Percentiles rank a stretch among this genome's conserved stretches.
phyloP scores from a whole-genome alignment of 2,888 invertebrate genomes.

The Sarcophaga subvicina region DNA sequence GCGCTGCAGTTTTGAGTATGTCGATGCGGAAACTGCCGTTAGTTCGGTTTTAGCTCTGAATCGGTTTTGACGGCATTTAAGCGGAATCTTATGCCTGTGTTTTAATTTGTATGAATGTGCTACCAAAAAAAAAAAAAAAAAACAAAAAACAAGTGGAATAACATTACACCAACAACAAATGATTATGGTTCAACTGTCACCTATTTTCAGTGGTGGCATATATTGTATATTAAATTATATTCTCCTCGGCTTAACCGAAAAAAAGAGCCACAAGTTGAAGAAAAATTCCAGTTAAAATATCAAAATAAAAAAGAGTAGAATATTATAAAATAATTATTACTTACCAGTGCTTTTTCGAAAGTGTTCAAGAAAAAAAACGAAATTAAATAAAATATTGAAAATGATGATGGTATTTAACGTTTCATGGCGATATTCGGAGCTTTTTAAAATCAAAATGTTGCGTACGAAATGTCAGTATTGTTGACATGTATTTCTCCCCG shows the following conservation, averaged over 20 bases:
- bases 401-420: constrained; percentile 13
- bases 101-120: constrained; percentile 45
- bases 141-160: constrained; percentile 48
- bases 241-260: background rate
- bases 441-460: constrained; percentile 32
- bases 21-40: constrained; percentile 72
- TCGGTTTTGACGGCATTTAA: constrained; percentile 76
- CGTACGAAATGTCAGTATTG: background rate
- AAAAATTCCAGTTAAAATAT: constrained; percentile 1
- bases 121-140: constrained; percentile 34
- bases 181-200: constrained; percentile 51
- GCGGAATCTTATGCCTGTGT: constrained; percentile 55
- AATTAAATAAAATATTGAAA: background rate
- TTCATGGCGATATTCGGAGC: constrained; percentile 43
- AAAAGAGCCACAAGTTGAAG: constrained; percentile 7
- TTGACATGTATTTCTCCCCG: background rate
- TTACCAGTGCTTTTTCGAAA: no score
- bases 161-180: constrained; percentile 56
- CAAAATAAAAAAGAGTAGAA: constrained; percentile 1
- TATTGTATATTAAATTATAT: constrained; percentile 28
- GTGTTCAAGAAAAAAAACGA: background rate
- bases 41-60: constrained; percentile 80
- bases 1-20: constrained; percentile 68
- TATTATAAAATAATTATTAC: no score
- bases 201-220: constrained; percentile 19